Evolutionary conservation across 2,113 vertebrate genomes (phyloP).

Genomic region (Neogale vison): DNA sequence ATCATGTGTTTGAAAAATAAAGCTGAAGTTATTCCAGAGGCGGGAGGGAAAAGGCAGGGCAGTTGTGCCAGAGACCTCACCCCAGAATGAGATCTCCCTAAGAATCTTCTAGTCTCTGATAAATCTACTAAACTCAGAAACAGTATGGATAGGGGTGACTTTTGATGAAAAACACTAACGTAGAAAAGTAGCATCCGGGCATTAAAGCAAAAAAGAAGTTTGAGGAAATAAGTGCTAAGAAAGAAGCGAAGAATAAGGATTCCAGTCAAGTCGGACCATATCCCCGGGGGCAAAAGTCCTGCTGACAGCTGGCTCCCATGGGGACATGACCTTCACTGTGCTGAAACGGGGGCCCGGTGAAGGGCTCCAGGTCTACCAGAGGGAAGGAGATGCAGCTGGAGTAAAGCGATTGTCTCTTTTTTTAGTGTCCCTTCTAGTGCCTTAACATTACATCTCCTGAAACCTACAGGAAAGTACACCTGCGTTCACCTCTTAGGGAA

Average conservation of each 20-base stretch:
- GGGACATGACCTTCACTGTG: not conserved
- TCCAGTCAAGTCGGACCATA: not conserved
- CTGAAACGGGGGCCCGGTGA: accelerated
- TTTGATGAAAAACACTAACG: not conserved
- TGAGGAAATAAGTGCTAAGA: not conserved
- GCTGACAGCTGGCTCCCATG: not conserved
- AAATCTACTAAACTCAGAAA: not conserved
- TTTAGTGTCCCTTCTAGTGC: accelerated
- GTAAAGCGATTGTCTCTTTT: not conserved
- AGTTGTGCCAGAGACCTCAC: not conserved
- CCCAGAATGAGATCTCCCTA: not conserved
- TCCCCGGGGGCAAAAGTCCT: no score
- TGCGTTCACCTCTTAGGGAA: not conserved
- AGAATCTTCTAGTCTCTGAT: not conserved
- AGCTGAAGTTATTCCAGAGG: not conserved
- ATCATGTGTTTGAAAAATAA: not conserved
- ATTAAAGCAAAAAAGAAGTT: not conserved
- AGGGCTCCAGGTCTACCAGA: not conserved
- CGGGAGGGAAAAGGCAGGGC: no score
- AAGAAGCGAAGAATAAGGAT: not conserved
- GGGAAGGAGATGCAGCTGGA: not conserved
- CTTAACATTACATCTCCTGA: not conserved
- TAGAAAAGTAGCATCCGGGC: not conserved
- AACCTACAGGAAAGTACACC: not conserved
- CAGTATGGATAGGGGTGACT: not conserved